Conservation (phyloP, 2,113 vertebrate species). For the Callocephalon fimbriatum region DNA sequence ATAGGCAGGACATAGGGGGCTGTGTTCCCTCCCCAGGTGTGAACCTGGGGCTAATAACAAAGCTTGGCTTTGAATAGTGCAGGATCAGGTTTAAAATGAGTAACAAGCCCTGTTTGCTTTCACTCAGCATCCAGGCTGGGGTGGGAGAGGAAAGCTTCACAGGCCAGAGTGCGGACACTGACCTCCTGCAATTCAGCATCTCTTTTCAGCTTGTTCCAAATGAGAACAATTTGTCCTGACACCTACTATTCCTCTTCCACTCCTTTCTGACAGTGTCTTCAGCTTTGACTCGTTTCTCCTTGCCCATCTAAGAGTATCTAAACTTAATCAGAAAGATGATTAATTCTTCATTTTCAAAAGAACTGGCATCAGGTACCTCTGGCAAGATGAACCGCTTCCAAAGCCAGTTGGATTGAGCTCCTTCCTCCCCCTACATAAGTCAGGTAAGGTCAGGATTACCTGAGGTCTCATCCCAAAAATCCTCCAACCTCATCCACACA, state of each 20-base stretch:
- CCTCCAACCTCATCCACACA: neutral
- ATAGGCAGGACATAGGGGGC: neutral
- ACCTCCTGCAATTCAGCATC: neutral
- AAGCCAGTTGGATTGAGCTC: constrained; percentile 24
- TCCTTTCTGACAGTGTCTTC: neutral
- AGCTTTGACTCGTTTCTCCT: neutral
- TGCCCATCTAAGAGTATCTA: neutral
- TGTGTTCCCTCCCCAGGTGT: neutral
- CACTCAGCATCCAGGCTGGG: neutral
- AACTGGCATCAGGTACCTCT: constrained; percentile 9
- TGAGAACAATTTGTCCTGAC: neutral
- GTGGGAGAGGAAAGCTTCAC: neutral
- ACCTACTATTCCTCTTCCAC: neutral
- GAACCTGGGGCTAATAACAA: neutral
- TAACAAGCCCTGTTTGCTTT: neutral
- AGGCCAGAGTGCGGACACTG: fast-evolving
- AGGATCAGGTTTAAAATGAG: neutral
- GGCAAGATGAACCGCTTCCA: neutral
- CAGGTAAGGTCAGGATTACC: constrained; percentile 51
- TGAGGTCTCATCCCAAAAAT: neutral
- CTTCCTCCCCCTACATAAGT: neutral
- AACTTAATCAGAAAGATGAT: constrained; percentile 29
- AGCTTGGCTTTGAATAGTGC: neutral
- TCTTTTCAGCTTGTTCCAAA: neutral
- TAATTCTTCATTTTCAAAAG: constrained; percentile 36